phyloP scores from a whole-genome alignment of 2,888 invertebrate genomes.

The Coenonympha glycerion region DNA sequence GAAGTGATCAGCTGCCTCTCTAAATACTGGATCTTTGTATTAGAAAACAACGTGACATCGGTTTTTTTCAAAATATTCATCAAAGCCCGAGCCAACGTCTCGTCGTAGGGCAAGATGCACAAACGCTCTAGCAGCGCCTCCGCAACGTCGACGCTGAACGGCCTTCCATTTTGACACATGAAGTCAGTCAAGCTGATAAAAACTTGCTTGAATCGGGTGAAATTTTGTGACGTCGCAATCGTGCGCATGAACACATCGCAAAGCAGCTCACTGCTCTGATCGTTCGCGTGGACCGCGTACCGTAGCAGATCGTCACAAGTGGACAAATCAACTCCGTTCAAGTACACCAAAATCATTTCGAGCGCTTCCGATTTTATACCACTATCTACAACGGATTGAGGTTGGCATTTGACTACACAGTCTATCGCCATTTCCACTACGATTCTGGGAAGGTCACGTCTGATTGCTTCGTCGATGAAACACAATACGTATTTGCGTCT shows the following conservation, averaged over 20 bases:
- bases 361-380: constrained; percentile 32
- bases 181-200: constrained; percentile 50
- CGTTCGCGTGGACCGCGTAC: constrained; percentile 20
- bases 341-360: constrained; percentile 44
- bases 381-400: constrained; percentile 28
- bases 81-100: constrained; percentile 38
- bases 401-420: constrained; percentile 31
- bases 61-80: constrained; percentile 46
- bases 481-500: constrained; percentile 38
- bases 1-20: constrained; percentile 38
- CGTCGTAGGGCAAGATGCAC: constrained; percentile 51
- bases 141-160: constrained; percentile 39
- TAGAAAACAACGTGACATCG: constrained; percentile 38
- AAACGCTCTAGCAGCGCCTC: constrained; percentile 51
- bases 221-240: constrained; percentile 56
- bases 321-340: constrained; percentile 42
- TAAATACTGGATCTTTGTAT: constrained; percentile 40
- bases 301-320: constrained; percentile 41
- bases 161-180: constrained; percentile 36
- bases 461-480: constrained; percentile 43
- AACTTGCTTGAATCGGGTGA: constrained; percentile 52
- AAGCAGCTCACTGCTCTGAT: constrained; percentile 24
- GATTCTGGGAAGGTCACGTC: constrained; percentile 41
- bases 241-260: constrained; percentile 49
- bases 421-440: constrained; percentile 52